Evolutionary conservation across 1,140 invertebrate species (phyloP), one percentile per base, ranked within the genome.

Genomic region (Hycleus cichorii): DNA sequence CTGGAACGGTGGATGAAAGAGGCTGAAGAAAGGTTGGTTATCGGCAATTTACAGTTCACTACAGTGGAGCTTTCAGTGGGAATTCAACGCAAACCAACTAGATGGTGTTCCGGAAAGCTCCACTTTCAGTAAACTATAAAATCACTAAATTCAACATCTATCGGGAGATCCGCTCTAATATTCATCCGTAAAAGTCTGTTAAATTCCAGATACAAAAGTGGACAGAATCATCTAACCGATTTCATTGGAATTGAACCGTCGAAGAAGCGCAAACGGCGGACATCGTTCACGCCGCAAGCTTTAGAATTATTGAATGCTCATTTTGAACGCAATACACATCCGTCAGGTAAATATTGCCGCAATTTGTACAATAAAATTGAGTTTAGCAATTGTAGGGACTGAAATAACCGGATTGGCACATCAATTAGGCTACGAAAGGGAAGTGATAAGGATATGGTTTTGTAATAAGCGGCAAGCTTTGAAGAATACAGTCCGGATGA

Each of bases 361-460:
- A 39, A 18, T 43, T 2, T 51, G 10, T 39, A 27, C 18, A 39
- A 7, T 39, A 39, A 7, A 39, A 39, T n/a, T 11, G 10, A 43
- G 18, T 6, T 51, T 52, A 3, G 10, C 42, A 32, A 32, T 32
- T 32, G 51, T 52, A 94, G 95, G 94, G 64, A 93, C 91, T 54
- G 95, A 97, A 80, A 97, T 98, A 74, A 97, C 94, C 25, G 90
- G 91, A 18, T 76, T 98, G 51, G 93, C 95, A 25, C 91, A 96
- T 69, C 90, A 96, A 72, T 77, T 98, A 32, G 94, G 94, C 57
- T 97, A 97, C 76, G 95, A 98, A 71, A 80, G 95, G 54, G 95
- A 98, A 81, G 95, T 98, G 11, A 97, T 98, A 69, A 81, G 95
- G 74, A 97, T 98, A 76, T 98, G 95, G 95, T 98, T 98, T 76